phyloP scores from a whole-genome alignment of 2,888 invertebrate species.

The Noctua fimbriata region DNA sequence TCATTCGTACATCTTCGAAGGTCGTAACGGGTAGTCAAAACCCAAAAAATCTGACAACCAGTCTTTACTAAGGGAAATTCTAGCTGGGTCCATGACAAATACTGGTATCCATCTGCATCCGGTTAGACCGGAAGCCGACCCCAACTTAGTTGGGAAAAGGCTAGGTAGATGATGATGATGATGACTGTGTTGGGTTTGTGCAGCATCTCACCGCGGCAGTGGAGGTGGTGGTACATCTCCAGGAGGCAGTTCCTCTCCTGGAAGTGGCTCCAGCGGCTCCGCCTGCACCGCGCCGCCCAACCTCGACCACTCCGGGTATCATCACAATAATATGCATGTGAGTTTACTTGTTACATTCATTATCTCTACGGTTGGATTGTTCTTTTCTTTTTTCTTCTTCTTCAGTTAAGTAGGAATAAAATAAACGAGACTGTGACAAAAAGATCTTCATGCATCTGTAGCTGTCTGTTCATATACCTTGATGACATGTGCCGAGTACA shows the following conservation, averaged over 20 bases:
- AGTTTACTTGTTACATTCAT: conserved; percentile 1
- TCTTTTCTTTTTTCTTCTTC: neutral
- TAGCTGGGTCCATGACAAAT: neutral
- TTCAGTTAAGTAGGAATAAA: neutral
- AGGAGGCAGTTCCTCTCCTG: conserved; percentile 72
- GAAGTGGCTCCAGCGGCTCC: conserved; percentile 68
- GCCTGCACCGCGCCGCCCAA: conserved; percentile 63
- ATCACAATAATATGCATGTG: conserved; percentile 40
- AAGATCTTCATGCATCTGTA: neutral
- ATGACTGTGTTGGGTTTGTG: neutral
- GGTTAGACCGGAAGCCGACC: neutral
- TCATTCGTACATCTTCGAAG: no score
- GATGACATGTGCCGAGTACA: neutral
- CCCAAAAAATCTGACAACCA: neutral
- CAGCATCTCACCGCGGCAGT: conserved; percentile 28
- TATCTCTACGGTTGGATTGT: neutral
- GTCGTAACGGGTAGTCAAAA: neutral
- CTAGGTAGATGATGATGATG: neutral
- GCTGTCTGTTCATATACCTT: neutral
- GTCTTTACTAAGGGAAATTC: neutral
- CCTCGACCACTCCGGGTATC: conserved; percentile 59
- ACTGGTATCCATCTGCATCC: no score
- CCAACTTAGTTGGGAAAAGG: neutral
- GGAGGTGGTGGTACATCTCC: conserved; percentile 67
- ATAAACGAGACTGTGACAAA: neutral